Evolutionary conservation across 2,888 invertebrate species (phyloP).

Genomic region (Disparrhopalites patrizii): DNA sequence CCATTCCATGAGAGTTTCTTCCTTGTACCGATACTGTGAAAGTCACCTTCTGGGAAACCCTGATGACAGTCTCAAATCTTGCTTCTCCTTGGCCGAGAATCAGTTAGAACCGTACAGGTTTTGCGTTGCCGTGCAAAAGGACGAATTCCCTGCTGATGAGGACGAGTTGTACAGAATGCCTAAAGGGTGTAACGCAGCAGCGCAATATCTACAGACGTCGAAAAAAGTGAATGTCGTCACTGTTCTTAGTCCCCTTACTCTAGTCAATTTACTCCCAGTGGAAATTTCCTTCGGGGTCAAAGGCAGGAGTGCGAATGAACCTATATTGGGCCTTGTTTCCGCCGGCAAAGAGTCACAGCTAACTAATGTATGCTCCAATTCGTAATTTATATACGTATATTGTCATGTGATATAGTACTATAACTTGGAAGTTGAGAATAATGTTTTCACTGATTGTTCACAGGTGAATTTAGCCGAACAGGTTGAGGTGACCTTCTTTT

Average conservation of each 20-base stretch:
- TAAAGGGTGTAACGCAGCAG: conserved; percentile 33
- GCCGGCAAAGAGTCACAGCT: conserved; percentile 54
- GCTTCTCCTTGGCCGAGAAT: conserved; percentile 33
- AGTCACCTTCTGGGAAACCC: conserved; percentile 36
- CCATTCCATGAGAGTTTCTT: no score
- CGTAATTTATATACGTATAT: neutral
- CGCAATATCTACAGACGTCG: conserved; percentile 35
- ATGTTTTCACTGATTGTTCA: no score
- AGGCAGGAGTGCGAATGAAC: conserved; percentile 49
- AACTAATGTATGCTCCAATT: conserved; percentile 50
- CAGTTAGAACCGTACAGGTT: conserved; percentile 58
- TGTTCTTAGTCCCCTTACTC: conserved; percentile 73
- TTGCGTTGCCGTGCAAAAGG: conserved; percentile 72
- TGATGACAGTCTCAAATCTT: conserved; percentile 41
- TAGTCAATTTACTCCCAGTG: conserved; percentile 83
- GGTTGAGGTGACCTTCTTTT: conserved; percentile 65
- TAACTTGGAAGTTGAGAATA: no score
- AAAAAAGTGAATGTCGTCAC: conserved; percentile 85
- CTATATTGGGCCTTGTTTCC: conserved; percentile 50
- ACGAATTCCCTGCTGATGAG: conserved; percentile 69
- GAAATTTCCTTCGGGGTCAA: conserved; percentile 63
- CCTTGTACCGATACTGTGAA: conserved; percentile 38
- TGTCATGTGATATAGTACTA: neutral
- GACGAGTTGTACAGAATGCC: conserved; percentile 33
- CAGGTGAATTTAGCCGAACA: conserved; percentile 69